phyloP scores from a whole-genome alignment of 2,888 invertebrate species.

The Osmoderma eremita region DNA sequence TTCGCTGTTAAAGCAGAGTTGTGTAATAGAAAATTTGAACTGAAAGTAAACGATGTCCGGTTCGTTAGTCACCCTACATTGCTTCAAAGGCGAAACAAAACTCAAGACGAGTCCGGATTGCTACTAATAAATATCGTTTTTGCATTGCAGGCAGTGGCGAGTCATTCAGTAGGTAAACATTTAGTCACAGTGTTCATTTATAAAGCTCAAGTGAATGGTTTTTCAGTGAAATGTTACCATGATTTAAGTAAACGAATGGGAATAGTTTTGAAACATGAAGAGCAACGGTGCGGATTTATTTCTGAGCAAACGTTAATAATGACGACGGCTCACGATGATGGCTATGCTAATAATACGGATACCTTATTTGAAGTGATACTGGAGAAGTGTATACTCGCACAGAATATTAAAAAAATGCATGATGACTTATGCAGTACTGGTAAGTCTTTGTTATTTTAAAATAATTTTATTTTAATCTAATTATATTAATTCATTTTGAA shows the following conservation, averaged over 20 bases:
- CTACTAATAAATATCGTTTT: constrained; percentile 90
- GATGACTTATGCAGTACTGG: constrained; percentile 77
- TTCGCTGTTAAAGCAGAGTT: constrained; percentile 92
- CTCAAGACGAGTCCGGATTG: constrained; percentile 74
- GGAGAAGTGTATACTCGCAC: constrained; percentile 83
- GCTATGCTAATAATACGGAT: constrained; percentile 62
- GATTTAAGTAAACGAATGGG: constrained; percentile 91
- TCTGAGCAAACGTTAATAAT: constrained; percentile 90
- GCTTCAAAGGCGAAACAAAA: constrained; percentile 74
- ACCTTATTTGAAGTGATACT: constrained; percentile 83
- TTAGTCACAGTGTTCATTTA: constrained; percentile 19
- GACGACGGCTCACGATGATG: constrained; percentile 74
- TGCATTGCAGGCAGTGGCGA: constrained; percentile 89
- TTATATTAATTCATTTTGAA: too few relatives aligned
- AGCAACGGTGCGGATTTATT: constrained; percentile 87
- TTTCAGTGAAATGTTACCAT: constrained; percentile 90
- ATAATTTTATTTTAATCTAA: not conserved
- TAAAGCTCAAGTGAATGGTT: constrained; percentile 5
- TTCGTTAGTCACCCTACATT: constrained; percentile 95
- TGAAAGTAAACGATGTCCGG: constrained; percentile 94
- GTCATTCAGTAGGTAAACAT: constrained; percentile 81
- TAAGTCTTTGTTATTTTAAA: constrained; percentile 48
- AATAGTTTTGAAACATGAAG: constrained; percentile 89
- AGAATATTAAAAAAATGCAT: constrained; percentile 84
- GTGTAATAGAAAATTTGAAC: constrained; percentile 90